Base-by-base conservation (phyloP, 2,888 invertebrate species). In the Apamea epomidion region DNA sequence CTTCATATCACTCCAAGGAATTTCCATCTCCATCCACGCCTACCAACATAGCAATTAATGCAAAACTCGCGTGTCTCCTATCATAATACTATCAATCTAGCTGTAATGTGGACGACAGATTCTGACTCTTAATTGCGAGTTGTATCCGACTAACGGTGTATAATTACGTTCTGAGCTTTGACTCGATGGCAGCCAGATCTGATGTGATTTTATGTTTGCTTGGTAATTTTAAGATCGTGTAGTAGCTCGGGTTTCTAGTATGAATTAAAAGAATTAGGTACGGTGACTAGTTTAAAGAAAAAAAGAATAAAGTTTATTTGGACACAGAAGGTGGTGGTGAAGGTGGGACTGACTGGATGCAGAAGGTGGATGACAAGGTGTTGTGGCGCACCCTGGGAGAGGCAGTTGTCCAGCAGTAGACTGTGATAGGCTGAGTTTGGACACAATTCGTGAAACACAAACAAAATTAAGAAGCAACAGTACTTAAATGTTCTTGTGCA, bases 1-100 rank as follows among this genome's bases (percentile, higher is more conserved):
- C 68, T 6, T 81, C 76, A 72, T 83, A 68, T 82, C 60, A 83
- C 14, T 42, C 25, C 71, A 71, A 67, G 32, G 84, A 79, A 76
- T 79, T 83, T 45, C 21, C 58, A 74, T 83, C 73, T 69, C n/a
- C 72, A 68, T 74, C 51, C 74, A 74, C 84, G 67, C 74, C 74
- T 68, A 45, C 72, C 0, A 4, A n/a, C 45, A n/a, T 62, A 42
- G 54, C 67, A 75, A 84, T 74, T 78, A 75, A 80, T 70, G 72
- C 72, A 75, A 85, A 84, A 87, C 73, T 85, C 65, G 87, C 85
- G 85, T 87, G 85, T 77, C 48, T 8, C 65, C 32, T 84, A 81
- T 85, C 85, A 84, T 84, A 84, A 67, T 45, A 70, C 71, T 68
- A 84, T 80, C 76, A 76, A 80, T 87, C 80, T 80, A 32, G 32